phyloP scores from a whole-genome alignment of 2,888 invertebrate genomes.

The Trissolcus brochymenae region DNA sequence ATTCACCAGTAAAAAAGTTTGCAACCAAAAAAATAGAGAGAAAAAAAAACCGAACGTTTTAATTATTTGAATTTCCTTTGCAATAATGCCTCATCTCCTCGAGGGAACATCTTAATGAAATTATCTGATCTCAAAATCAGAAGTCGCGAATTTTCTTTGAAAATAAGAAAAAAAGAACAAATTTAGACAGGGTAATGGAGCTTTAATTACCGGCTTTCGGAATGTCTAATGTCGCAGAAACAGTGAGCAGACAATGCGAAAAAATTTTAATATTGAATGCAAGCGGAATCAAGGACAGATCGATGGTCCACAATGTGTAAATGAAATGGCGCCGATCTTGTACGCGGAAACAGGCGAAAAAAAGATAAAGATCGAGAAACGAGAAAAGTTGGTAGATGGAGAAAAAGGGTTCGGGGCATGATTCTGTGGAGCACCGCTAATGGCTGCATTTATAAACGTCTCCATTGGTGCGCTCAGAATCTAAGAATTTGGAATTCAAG shows the following conservation, averaged over 20 bases:
- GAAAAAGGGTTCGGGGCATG: constrained; percentile 33
- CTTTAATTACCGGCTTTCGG: constrained; percentile 32
- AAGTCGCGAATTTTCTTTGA: constrained; percentile 13
- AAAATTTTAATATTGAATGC: constrained; percentile 44
- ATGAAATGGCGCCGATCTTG: constrained; percentile 31
- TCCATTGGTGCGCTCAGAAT: constrained; percentile 31
- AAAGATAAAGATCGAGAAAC: constrained; percentile 30
- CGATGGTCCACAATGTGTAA: constrained; percentile 38
- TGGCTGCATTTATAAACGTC: constrained; percentile 52
- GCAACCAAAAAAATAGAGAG: too few species aligned
- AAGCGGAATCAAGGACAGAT: constrained; percentile 24
- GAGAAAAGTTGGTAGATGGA: constrained; percentile 39
- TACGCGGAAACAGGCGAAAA: constrained; percentile 22
- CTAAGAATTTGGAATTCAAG: constrained; percentile 27
- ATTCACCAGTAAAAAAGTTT: too few species aligned
- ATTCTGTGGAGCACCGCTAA: constrained; percentile 40
- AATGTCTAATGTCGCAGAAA: constrained; percentile 31
- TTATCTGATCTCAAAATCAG: constrained; percentile 14
- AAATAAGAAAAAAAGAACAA: constrained; percentile 1
- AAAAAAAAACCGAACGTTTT: background rate
- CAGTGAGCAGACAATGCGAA: constrained; percentile 15
- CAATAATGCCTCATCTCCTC: background rate
- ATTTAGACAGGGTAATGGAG: constrained; percentile 22
- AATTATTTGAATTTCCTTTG: constrained; percentile 4
- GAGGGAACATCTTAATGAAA: background rate